These are phyloP conservation scores for Leptinotarsa peninsularis DNA, from an alignment of 2,888 invertebrate species.

Conservation along the genomic window DNA sequence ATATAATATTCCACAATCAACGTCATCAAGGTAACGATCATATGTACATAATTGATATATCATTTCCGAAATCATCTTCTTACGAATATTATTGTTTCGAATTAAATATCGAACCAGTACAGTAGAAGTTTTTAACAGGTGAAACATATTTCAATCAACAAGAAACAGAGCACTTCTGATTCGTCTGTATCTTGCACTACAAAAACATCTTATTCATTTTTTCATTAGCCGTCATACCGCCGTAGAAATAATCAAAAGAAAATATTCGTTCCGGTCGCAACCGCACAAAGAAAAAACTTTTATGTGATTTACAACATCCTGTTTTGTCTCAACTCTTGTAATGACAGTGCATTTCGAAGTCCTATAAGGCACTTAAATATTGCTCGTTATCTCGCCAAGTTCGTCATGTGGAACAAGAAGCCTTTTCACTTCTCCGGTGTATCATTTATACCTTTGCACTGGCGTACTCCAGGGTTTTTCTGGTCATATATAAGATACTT, in stretches of 20 bases:
- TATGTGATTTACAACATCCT: slow-evolving; percentile 36
- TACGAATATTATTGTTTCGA: no score
- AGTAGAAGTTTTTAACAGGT: no score
- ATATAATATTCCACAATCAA: no score
- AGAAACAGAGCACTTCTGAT: no score
- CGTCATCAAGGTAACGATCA: no score
- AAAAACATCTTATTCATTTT: not conserved
- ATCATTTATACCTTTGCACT: not conserved
- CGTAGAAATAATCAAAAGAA: slow-evolving; percentile 4
- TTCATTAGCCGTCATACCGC: not conserved
- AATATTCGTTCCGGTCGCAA: slow-evolving; percentile 34
- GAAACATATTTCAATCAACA: no score
- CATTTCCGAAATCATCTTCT: no score
- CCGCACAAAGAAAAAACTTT: slow-evolving; percentile 28
- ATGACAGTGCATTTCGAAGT: slow-evolving; percentile 25
- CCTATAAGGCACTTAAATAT: slow-evolving; percentile 33
- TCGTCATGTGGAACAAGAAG: slow-evolving; percentile 30
- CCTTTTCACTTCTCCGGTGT: slow-evolving; percentile 27
- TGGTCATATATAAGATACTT: no score
- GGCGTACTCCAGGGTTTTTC: not conserved
- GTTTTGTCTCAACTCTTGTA: slow-evolving; percentile 26
- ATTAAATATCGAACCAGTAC: no score
- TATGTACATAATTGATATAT: no score
- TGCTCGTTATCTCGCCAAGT: slow-evolving; percentile 29
- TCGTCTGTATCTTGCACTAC: no score